Evolutionary conservation across 2,888 invertebrate genomes (phyloP).

Genomic region (Liposcelis brunnea): DNA sequence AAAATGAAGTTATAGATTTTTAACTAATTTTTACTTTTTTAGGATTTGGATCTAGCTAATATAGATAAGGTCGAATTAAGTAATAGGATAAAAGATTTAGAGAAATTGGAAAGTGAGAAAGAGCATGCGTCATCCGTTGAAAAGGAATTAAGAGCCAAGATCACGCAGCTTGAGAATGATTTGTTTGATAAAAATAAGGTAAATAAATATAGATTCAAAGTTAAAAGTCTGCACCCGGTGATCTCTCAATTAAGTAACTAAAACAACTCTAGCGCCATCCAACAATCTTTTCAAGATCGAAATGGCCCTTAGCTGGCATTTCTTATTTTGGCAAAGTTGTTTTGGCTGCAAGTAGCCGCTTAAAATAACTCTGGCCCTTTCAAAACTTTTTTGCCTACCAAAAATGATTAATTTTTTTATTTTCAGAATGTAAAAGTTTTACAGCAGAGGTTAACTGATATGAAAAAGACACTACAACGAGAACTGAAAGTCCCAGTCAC

Average conservation of each 20-base stretch:
- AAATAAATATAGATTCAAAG: too few relatives aligned
- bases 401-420: slow-evolving; percentile 10
- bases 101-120: slow-evolving; percentile 23
- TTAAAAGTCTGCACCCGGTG: too few relatives aligned
- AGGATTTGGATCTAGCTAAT: not conserved
- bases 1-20: not conserved
- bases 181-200: slow-evolving; percentile 46
- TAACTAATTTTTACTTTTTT: not conserved
- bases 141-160: slow-evolving; percentile 31
- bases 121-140: slow-evolving; percentile 20
- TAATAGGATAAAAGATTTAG: slow-evolving; percentile 19
- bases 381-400: not conserved
- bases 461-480: slow-evolving; percentile 80
- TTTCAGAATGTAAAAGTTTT: slow-evolving; percentile 69
- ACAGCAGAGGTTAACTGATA: slow-evolving; percentile 71
- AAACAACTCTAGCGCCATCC: too few relatives aligned
- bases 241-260: too few relatives aligned
- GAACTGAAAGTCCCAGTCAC: slow-evolving; percentile 45
- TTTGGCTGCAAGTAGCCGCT: not conserved
- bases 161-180: slow-evolving; percentile 40
- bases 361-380: not conserved
- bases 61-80: not conserved
- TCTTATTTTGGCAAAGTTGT: not conserved
- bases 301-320: too few relatives aligned
- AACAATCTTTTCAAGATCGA: too few relatives aligned